Conservation (phyloP, 2,888 invertebrate genomes). For the Noctua janthe region DNA sequence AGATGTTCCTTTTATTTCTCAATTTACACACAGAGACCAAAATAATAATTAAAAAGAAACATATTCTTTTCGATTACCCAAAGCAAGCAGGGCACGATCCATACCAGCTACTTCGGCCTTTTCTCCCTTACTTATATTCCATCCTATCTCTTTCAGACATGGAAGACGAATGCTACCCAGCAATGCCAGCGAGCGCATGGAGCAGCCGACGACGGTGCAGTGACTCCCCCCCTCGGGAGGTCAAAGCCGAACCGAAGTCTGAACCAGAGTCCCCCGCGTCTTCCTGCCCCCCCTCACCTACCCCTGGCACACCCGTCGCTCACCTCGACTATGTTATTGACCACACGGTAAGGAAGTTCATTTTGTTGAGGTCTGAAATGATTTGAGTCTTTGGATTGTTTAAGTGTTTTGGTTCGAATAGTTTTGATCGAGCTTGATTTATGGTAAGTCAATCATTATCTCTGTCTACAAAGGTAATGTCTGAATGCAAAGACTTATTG, state of each 20-base stretch:
- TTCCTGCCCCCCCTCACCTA: slow-evolving; percentile 93
- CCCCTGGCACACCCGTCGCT: slow-evolving; percentile 90
- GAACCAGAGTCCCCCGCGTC: slow-evolving; percentile 93
- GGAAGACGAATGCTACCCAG: slow-evolving; percentile 97
- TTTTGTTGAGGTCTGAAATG: not conserved
- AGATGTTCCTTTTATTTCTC: too few species aligned
- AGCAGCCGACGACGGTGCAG: slow-evolving; percentile 83
- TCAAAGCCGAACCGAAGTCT: slow-evolving; percentile 95
- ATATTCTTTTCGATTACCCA: not conserved
- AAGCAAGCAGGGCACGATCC: not conserved
- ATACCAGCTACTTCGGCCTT: not conserved
- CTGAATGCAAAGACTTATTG: not conserved
- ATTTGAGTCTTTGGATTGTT: not conserved
- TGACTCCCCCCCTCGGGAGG: slow-evolving; percentile 84
- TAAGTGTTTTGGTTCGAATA: not conserved
- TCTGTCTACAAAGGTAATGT: not conserved
- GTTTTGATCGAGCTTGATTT: not conserved
- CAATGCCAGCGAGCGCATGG: slow-evolving; percentile 93
- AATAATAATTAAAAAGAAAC: not conserved
- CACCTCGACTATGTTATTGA: slow-evolving; percentile 91
- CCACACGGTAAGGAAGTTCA: slow-evolving; percentile 88
- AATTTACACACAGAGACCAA: too few species aligned
- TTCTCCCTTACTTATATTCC: slow-evolving; percentile 3
- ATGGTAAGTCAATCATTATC: not conserved
- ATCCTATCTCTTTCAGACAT: slow-evolving; percentile 91